Conservation (phyloP, 2,113 vertebrate species). For the Hemichromis elongatus region DNA sequence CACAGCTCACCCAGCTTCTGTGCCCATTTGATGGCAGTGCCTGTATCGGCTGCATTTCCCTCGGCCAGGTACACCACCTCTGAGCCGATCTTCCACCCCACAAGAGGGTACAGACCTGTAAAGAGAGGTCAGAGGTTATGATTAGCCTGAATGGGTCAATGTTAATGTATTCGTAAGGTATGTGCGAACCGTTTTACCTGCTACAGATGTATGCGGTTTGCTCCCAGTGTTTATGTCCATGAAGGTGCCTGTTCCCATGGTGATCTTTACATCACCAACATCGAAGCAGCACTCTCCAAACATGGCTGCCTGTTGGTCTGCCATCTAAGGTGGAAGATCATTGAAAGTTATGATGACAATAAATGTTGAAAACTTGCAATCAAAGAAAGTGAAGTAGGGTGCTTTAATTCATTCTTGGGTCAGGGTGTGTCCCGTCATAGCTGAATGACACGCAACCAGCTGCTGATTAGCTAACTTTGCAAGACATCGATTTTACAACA, state of each 20-base stretch:
- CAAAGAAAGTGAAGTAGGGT: background rate
- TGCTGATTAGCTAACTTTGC: background rate
- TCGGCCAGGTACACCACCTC: constrained; percentile 90
- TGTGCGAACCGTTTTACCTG: constrained; percentile 66
- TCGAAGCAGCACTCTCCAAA: constrained; percentile 97
- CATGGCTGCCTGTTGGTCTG: constrained; percentile 96
- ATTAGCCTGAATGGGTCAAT: background rate
- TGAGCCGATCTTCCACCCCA: constrained; percentile 94
- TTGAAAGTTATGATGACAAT: background rate
- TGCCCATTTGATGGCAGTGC: constrained; percentile 89
- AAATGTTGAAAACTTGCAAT: background rate
- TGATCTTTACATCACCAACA: constrained; percentile 88
- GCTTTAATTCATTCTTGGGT: background rate
- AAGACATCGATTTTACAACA: background rate
- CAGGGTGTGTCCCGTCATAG: background rate
- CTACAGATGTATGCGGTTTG: constrained; percentile 75
- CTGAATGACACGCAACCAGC: background rate
- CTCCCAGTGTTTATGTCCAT: constrained; percentile 92
- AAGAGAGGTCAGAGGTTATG: background rate
- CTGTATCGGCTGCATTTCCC: constrained; percentile 85
- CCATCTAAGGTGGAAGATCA: constrained; percentile 73
- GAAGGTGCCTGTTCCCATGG: constrained; percentile 96
- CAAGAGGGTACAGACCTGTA: constrained; percentile 89
- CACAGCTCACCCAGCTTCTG: constrained; percentile 82
- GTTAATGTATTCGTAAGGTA: background rate